Evolutionary conservation across 1,140 invertebrate genomes (phyloP), one percentile per base, ranked within the genome.

Genomic region (Neelides sp.): DNA sequence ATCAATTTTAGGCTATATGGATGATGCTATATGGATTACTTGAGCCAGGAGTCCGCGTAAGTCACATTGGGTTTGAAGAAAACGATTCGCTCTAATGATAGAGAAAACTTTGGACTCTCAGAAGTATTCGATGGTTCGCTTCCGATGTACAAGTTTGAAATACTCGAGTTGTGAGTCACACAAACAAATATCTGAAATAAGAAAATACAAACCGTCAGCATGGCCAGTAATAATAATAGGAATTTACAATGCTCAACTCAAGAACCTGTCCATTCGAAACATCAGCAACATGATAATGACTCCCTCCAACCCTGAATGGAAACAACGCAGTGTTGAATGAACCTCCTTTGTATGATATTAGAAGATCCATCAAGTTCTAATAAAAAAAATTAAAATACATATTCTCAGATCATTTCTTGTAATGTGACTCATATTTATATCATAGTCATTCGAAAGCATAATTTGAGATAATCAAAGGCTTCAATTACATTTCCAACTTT

Each of bases 241-340:
- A n/a, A n/a, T n/a, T n/a, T n/a, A n/a, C n/a, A n/a, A n/a, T n/a
- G n/a, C n/a, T n/a, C n/a, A n/a, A n/a, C n/a, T n/a, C n/a, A n/a
- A n/a, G n/a, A n/a, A 85, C 74, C 68, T 85, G 75, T 55, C 78
- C 79, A 55, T 82, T 78, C 7, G 80, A 78, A 1, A 89, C 82
- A 64, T 93, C 88, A 2, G 80, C 83, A 23, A 93, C 76, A 63
- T 85, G 84, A 65, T 80, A 91, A 57, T 84, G 79, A 62, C 69
- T 71, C 12, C 75, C 69, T 15, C 76, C 69, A 4, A 81, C 62
- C 52, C 78, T 73, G 0, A 78, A 77, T 44, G 83, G 78, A 64
- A 93, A 90, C 39, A 78, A 65, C 1, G 86, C 83, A 54, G 74
- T 75, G 26, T 77, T 64, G 64, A 89, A 89, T 5, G 69, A 68